Evolutionary conservation across 35 echinoderm and acorn worm species (phyloP), one percentile per base, ranked within the genome.

Genomic region (Nesometra sesokonis): DNA sequence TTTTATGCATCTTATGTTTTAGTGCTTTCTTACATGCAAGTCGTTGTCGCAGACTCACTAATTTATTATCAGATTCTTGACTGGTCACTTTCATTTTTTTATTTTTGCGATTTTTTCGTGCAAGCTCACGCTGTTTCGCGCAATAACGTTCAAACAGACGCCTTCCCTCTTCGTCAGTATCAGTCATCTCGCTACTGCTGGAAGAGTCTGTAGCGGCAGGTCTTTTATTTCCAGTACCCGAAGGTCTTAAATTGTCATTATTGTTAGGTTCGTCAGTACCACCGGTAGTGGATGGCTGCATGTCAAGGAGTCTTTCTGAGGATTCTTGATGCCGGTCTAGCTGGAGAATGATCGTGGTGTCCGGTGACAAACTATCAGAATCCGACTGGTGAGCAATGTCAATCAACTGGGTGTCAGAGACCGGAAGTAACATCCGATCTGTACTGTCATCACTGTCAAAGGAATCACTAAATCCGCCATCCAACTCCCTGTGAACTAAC

Each of bases 401-500:
- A 27, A 67, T 9, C 52, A 67, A 67, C 23, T 67, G 9, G 52
- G 23, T 19, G 52, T 67, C 52, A 2, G 21, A 2, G 8, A 27
- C 8, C 23, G 21, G 1, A 5, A 67, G 21, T 43, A 43, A 43
- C 39, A 43, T 43, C 8, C 23, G 52, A 27, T 67, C 52, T 19
- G 52, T 17, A 67, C 21, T 67, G 8, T 13, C 86, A 82, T 86
- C 87, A 80, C 96, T 99, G 80, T 94, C 89, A 83, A 91, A 93
- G 0, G 96, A 94, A 67, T 89, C 89, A 36, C 96, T 99, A 80
- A 93, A 91, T 77, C 96, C 92, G 2, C 93, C 86, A 39, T 99
- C 93, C 0, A 99, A 90, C 57, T 99, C 96, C 4, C 96, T 87
- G 36, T 99, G 96, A 13, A 99, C 87, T 47, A 99, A 85, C 0